Evolutionary conservation across 1,140 invertebrate genomes (phyloP), one percentile per base, ranked within the genome.

Genomic region (Lepidurus arcticus): DNA sequence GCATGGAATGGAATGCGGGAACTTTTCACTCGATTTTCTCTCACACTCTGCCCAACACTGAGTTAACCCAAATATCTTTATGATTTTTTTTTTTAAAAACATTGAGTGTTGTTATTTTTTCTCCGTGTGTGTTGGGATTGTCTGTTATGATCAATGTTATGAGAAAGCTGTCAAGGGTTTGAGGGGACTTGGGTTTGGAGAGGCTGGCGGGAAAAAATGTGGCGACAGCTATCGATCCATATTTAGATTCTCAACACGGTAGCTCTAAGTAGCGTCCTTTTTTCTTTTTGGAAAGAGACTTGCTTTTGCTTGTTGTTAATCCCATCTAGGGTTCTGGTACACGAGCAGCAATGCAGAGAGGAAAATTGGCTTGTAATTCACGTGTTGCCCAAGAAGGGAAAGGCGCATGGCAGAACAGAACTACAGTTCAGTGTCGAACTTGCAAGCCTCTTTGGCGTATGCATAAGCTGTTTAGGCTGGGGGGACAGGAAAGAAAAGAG

Each of bases 11-110:
- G 44, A 74, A 83, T 80, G 78, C 83, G 75, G 80, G 83, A 79
- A 73, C 80, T 44, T 83, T 83, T 47, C 82, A 82, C 78, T 73
- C 79, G 47, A 74, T 80, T 73, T 79, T 78, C 1, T 65, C 53
- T 13, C 45, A 2, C 21, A 7, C 53, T 21, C 7, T 65, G 8
- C n/a, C 13, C 6, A 1, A 53, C 8, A 1, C n/a, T 65, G 16
- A 13, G 53, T 65, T 21, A 21, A 10, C 47, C 53, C 21, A 13
- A 65, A 13, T 11, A 21, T 65, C 53, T 7, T n/a, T n/a, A n/a
- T n/a, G n/a, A n/a, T n/a, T n/a, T n/a, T n/a, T n/a, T n/a, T n/a
- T 65, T 16, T 47, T 6, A 7, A n/a, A 65, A 13, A 13, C 4
- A 53, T 77, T 75, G 43, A 42, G 3, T 16, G 6, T 80, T 77